Evolutionary conservation across 2,888 invertebrate species (phyloP).

Genomic region (Nomada fabriciana): DNA sequence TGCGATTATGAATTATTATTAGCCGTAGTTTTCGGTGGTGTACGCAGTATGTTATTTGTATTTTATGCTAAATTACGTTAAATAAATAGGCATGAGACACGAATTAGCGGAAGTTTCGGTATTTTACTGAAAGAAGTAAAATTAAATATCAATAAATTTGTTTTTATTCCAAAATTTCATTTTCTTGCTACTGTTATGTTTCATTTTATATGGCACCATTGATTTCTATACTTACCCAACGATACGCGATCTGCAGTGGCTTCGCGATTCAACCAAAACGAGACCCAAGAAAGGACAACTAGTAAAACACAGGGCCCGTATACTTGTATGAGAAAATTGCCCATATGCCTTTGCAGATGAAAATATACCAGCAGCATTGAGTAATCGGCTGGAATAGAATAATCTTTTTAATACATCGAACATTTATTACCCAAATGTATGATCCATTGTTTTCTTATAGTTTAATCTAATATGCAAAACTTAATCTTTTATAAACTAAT

Average conservation of each 20-base stretch:
- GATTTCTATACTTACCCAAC: slow-evolving; percentile 86
- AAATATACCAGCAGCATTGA: slow-evolving; percentile 91
- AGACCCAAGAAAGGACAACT: slow-evolving; percentile 95
- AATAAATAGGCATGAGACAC: too few species aligned
- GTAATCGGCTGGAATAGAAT: slow-evolving; percentile 86
- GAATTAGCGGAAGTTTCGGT: too few species aligned
- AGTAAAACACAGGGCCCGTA: slow-evolving; percentile 93
- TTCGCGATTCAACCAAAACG: slow-evolving; percentile 94
- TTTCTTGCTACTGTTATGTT: neutral
- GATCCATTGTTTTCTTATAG: too few species aligned
- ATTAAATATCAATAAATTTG: neutral
- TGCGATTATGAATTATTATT: too few species aligned
- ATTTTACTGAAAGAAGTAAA: too few species aligned
- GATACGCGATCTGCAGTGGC: slow-evolving; percentile 93
- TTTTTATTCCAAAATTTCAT: neutral
- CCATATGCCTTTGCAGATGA: slow-evolving; percentile 92
- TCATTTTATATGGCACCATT: neutral
- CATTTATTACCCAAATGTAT: neutral
- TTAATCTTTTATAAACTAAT: too few species aligned
- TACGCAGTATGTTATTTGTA: too few species aligned
- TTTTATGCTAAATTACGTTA: too few species aligned
- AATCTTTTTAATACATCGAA: neutral
- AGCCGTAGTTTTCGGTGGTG: too few species aligned
- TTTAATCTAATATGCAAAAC: too few species aligned
- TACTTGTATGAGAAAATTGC: slow-evolving; percentile 94